Conservation (phyloP, 2,888 invertebrate genomes). For the Perizoma affinitatum region DNA sequence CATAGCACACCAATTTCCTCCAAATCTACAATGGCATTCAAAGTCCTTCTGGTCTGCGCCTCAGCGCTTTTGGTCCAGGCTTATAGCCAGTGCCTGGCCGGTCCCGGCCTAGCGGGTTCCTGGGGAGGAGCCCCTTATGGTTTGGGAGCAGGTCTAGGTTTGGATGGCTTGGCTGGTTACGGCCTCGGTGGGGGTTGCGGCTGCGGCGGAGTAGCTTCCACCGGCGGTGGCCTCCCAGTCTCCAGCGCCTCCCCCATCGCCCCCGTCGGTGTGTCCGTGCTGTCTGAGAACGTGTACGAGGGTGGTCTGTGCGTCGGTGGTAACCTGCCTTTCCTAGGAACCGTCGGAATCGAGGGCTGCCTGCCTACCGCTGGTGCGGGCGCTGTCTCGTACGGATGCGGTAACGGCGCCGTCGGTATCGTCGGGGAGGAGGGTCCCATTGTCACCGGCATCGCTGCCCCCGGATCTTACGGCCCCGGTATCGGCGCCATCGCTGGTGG, state of each 20-base stretch:
- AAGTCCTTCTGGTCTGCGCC: constrained; percentile 33
- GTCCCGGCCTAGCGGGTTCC: constrained; percentile 34
- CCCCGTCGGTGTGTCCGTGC: constrained; percentile 50
- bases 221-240: constrained; percentile 43
- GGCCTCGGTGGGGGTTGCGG: constrained; percentile 38
- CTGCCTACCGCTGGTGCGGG: constrained; percentile 47
- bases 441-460: constrained; percentile 27
- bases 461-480: constrained; percentile 24
- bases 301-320: constrained; percentile 47
- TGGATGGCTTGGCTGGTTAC: constrained; percentile 35
- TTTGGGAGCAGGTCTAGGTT: constrained; percentile 7
- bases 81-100: constrained; percentile 28
- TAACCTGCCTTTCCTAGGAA: constrained; percentile 51
- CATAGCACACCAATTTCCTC: neutral
- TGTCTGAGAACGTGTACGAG: constrained; percentile 54
- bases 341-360: constrained; percentile 48
- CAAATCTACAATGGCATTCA: constrained; percentile 27
- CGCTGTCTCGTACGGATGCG: constrained; percentile 46
- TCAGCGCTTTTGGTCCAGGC: constrained; percentile 25
- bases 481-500: constrained; percentile 9
- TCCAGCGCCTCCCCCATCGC: constrained; percentile 45
- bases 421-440: constrained; percentile 25
- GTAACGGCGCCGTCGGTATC: constrained; percentile 40
- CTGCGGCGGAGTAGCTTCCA: constrained; percentile 32
- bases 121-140: neutral